These are phyloP conservation scores for Eledona agricola DNA, from an alignment of 2,888 invertebrate species.

Conservation along the genomic window DNA sequence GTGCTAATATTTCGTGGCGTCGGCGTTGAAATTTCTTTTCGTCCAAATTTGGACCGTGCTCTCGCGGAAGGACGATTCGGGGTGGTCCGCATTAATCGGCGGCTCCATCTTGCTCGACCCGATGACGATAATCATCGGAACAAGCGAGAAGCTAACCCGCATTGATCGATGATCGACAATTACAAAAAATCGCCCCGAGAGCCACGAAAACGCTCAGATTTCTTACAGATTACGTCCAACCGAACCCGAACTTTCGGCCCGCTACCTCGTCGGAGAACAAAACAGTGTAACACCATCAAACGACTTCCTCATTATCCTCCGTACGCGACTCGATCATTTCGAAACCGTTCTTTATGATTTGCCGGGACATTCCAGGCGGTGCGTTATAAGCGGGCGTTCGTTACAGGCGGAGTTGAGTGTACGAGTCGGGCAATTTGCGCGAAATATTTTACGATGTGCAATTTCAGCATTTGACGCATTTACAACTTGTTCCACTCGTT, in stretches of 20 bases:
- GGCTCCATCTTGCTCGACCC: conserved; percentile 20
- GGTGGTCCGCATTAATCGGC: conserved; percentile 24
- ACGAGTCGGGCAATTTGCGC: conserved; percentile 2
- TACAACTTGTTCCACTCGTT: background rate
- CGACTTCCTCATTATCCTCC: too few species aligned
- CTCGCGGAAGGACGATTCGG: conserved; percentile 6
- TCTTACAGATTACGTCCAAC: too few species aligned
- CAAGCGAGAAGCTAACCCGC: conserved; percentile 13
- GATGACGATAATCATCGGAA: conserved; percentile 26
- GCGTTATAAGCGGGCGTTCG: too few species aligned
- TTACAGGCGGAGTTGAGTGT: too few species aligned
- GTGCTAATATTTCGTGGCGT: too few species aligned
- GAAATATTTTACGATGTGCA: conserved; percentile 1
- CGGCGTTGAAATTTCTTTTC: background rate
- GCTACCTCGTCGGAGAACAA: too few species aligned
- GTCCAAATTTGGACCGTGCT: background rate
- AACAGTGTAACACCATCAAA: too few species aligned
- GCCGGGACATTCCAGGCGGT: background rate
- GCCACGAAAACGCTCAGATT: too few species aligned
- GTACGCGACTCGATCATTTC: too few species aligned
- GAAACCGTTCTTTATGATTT: conserved; percentile 1
- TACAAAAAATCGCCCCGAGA: too few species aligned
- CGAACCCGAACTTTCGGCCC: too few species aligned
- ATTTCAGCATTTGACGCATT: conserved; percentile 1
- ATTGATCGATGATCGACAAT: conserved; percentile 21